These are phyloP conservation scores for Neoseiulus cucumeris DNA, from an alignment of 1,140 invertebrate genomes.

Conservation along the genomic window DNA sequence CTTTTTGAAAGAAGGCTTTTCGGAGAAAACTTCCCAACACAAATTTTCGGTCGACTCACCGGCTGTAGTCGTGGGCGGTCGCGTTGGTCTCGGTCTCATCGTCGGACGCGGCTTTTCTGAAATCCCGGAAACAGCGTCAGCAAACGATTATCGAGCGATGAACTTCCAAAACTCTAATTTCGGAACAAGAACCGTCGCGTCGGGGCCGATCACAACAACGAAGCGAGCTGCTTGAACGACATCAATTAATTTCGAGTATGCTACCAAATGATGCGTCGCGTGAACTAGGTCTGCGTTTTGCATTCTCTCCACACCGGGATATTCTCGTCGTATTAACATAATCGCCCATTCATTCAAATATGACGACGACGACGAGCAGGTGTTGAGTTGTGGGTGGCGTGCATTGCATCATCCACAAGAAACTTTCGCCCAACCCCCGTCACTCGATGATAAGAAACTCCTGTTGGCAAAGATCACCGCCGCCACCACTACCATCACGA, in stretches of 20 bases:
- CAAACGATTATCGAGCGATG: not conserved
- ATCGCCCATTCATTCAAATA: too few species aligned
- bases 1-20: not conserved
- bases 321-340: too few species aligned
- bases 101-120: not conserved
- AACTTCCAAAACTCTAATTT: not conserved
- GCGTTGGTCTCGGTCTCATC: not conserved
- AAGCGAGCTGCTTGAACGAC: too few species aligned
- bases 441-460: too few species aligned
- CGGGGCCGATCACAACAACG: too few species aligned
- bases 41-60: not conserved
- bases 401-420: slow-evolving; percentile 7
- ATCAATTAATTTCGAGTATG: too few species aligned
- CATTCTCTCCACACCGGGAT: too few species aligned
- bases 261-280: too few species aligned
- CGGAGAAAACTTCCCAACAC: not conserved
- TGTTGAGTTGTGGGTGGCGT: not conserved
- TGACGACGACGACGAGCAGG: too few species aligned
- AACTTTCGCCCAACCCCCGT: not conserved
- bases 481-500: not conserved
- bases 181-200: too few species aligned
- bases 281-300: too few species aligned
- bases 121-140: not conserved
- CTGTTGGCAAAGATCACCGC: not conserved
- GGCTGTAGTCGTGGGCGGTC: not conserved